A percentile compares a stretch with the other conserved stretches of the same genome.
These are phyloP conservation scores for Hydractinia symbiolongicarpus DNA, from an alignment of 30 jellyfish, hydroid and myxozoan species.

Conservation along the genomic window DNA sequence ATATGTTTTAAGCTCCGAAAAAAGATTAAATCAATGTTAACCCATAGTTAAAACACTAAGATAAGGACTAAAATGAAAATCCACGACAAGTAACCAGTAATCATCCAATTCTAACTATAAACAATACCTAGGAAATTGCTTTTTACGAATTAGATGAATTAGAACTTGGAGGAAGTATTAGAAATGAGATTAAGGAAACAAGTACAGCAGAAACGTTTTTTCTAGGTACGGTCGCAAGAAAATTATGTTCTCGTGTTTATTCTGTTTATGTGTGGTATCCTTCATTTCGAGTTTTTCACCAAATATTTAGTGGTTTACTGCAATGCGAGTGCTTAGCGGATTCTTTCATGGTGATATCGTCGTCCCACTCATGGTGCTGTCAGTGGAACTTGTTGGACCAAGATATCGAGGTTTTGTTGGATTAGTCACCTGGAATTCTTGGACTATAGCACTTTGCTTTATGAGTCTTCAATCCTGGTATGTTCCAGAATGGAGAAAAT, in stretches of 20 bases:
- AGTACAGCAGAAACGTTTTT: too few species aligned
- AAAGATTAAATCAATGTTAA: too few species aligned
- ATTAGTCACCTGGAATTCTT: slow-evolving; percentile 68
- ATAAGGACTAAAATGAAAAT: too few species aligned
- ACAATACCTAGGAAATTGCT: too few species aligned
- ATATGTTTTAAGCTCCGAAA: too few species aligned
- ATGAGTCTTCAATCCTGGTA: slow-evolving; percentile 62
- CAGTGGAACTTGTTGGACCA: slow-evolving; percentile 86
- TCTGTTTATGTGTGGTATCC: not conserved
- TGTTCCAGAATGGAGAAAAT: slow-evolving; percentile 66
- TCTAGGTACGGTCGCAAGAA: slow-evolving; percentile 27
- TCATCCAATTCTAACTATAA: too few species aligned
- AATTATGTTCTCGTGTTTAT: not conserved
- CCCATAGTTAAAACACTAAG: too few species aligned
- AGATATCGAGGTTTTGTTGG: slow-evolving; percentile 74
- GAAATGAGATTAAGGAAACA: too few species aligned
- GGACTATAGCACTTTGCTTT: slow-evolving; percentile 57
- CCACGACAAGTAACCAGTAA: too few species aligned
- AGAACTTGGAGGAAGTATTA: too few species aligned
- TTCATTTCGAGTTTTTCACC: slow-evolving; percentile 23
- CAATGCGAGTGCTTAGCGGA: slow-evolving; percentile 17
- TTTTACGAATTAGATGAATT: too few species aligned
- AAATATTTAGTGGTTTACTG: slow-evolving; percentile 5
- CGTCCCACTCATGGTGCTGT: slow-evolving; percentile 56
- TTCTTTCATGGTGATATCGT: slow-evolving; percentile 35